Evolutionary conservation across 2,113 vertebrate genomes (phyloP).

Genomic region (Takifugu bimaculatus): DNA sequence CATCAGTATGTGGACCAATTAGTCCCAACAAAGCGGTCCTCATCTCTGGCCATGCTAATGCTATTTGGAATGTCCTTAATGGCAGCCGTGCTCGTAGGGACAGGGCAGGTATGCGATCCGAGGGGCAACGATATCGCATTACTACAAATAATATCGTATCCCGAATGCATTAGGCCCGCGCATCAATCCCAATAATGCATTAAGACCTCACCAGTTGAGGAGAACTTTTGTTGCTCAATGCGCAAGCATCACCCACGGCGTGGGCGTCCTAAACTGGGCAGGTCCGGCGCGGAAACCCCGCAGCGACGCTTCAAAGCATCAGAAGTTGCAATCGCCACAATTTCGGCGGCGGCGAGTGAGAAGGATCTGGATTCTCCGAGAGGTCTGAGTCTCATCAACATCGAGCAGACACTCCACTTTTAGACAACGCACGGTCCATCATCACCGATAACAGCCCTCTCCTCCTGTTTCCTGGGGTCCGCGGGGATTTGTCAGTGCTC

Average conservation of each 20-base stretch:
- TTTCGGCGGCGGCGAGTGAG: conserved; percentile 17
- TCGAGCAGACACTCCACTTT: conserved; percentile 24
- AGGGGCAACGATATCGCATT: no score
- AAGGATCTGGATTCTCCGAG: conserved; percentile 35
- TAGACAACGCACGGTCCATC: conserved; percentile 49
- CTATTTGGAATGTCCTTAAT: background rate
- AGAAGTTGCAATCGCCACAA: background rate
- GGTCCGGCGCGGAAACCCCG: background rate
- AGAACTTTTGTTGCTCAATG: no score
- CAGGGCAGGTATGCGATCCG: no score
- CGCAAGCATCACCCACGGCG: background rate
- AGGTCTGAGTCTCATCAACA: conserved; percentile 46
- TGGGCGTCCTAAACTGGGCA: background rate
- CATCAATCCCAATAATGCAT: background rate
- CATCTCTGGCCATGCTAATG: background rate
- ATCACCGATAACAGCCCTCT: conserved; percentile 65
- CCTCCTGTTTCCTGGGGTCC: conserved; percentile 63
- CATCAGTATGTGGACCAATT: background rate
- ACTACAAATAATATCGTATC: no score
- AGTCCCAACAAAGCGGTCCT: background rate
- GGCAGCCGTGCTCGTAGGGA: no score
- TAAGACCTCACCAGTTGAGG: background rate
- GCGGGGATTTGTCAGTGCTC: conserved; percentile 75
- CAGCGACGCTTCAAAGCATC: background rate
- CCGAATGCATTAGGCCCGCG: no score